Evolutionary conservation across 2,888 invertebrate species (phyloP), one percentile per base, ranked within the genome.

Genomic region (Nomada goodeniana): DNA sequence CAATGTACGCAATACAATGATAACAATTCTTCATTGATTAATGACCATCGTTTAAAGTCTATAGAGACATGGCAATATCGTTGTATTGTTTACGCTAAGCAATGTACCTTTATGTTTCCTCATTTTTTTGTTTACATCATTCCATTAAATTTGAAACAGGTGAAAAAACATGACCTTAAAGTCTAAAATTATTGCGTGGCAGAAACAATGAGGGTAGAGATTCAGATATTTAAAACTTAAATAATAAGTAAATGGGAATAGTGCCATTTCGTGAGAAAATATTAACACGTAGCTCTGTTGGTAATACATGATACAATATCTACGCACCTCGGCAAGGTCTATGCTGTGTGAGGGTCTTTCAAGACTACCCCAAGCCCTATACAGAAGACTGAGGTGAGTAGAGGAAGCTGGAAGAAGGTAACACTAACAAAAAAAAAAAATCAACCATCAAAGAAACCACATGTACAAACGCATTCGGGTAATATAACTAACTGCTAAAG

Each of bases 231-330:
- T 86, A 85, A 87, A 87, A 86, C 88, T 88, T 91, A 91, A 89
- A 90, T 91, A 84, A 91, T 93, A 92, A 92, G 89, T 92, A 93
- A 93, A 92, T 93, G 93, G 93, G 92, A 90, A 90, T 92, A 89
- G 91, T 93, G 90, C 91, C 93, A 93, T 93, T 93, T 93, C 93
- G 93, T 93, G 93, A 93, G 92, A 93, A 90, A 93, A 93, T 93
- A 93, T 93, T 93, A 93, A 93, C 93, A 93, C 93, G 93, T 93
- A 93, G 93, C 93, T 93, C 93, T 93, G 93, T 93, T 93, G 93
- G 93, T 93, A 93, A 93, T 93, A 93, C 93, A 93, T 93, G 93
- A 93, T 93, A 93, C 93, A 92, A 93, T 93, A 93, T 93, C 93
- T 93, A 92, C 93, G 93, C 93, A 93, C 91, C 93, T 93, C 91